A percentile compares a stretch with the other conserved stretches of the same genome.
Evolutionary conservation across 2,888 invertebrate genomes (phyloP).

Genomic region (Pegoplata infirma): DNA sequence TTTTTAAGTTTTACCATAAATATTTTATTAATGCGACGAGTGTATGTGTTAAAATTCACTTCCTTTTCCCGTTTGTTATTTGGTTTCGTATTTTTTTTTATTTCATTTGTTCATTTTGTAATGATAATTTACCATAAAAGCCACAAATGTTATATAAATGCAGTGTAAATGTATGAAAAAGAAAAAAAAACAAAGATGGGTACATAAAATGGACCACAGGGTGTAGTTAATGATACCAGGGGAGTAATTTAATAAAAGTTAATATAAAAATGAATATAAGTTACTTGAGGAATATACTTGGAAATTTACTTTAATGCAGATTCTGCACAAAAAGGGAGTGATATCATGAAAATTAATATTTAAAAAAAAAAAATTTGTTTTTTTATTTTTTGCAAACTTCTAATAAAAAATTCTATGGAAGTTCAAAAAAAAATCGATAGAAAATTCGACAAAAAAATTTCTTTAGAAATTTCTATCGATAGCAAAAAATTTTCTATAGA

Average conservation of each 20-base stretch:
- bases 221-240: constrained; percentile 52
- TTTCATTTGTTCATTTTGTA: constrained; percentile 45
- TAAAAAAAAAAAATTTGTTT: background rate
- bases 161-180: constrained; percentile 66
- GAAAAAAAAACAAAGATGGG: too few relatives aligned
- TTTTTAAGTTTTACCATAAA: constrained; percentile 3
- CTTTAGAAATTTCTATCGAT: too few relatives aligned
- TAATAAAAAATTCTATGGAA: too few relatives aligned
- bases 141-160: constrained; percentile 75
- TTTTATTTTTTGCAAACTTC: too few relatives aligned
- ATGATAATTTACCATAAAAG: constrained; percentile 73
- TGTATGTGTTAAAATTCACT: constrained; percentile 9
- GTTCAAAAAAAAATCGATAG: too few relatives aligned
- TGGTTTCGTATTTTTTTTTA: constrained; percentile 30
- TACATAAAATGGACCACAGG: constrained; percentile 61
- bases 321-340: background rate
- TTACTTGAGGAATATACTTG: background rate
- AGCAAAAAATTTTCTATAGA: too few relatives aligned
- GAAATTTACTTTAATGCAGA: background rate
- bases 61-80: too few relatives aligned
- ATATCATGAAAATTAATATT: background rate
- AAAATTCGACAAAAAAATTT: too few relatives aligned
- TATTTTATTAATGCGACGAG: constrained; percentile 50
- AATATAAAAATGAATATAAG: constrained; percentile 17
- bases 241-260: constrained; percentile 57